Base-by-base conservation (phyloP, 2,113 vertebrate genomes). In the Okapia johnstoni region DNA sequence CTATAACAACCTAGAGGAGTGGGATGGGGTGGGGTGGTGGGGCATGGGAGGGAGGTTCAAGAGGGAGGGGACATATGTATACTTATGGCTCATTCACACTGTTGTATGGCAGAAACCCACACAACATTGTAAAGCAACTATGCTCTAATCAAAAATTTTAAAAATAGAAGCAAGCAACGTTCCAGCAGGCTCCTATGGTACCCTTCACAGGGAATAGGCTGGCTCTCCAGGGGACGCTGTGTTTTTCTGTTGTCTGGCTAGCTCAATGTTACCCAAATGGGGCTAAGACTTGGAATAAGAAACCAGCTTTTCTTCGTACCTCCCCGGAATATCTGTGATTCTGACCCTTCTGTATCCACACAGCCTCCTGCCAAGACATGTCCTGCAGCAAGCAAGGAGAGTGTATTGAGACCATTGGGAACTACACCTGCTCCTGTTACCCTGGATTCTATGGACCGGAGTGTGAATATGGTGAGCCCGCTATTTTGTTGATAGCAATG, bases 391-490 rank as follows among this genome's bases (percentile, higher is more conserved):
- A 93, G n/a, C 92, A 70, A 0, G 99, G 99, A 0, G 99, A 99
- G 14, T 99, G 99, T 1, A 95, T 99, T 0, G 99, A 99, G 97
- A 99, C 99, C 95, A 99, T 99, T 0, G 99, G 99, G 95, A 99
- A 97, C 97, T 99, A 99, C 86, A 98, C 3, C 84, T 99, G 99
- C 30, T 55, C 98, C 5, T 99, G 99, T 76, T 97, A 98, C 96
- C 98, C 99, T 0, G 99, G 99, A 3, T 99, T 99, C 98, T 98
- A 97, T 0, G 99, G 99, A 79, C 97, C 98, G 0, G 98, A 97
- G 48, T 99, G 99, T 40, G 97, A 99, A 30, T 25, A 99, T 0
- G 99, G 99, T 99, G 97, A 98, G 98, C 54, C 43, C 17, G 2
- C 30, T 7, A 0, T 21, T 33, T n/a, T 17, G 25, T 3, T 13